Evolutionary conservation across 2,113 vertebrate species (phyloP), one percentile per base, ranked within the genome.

Genomic region (Clarias batrachus): DNA sequence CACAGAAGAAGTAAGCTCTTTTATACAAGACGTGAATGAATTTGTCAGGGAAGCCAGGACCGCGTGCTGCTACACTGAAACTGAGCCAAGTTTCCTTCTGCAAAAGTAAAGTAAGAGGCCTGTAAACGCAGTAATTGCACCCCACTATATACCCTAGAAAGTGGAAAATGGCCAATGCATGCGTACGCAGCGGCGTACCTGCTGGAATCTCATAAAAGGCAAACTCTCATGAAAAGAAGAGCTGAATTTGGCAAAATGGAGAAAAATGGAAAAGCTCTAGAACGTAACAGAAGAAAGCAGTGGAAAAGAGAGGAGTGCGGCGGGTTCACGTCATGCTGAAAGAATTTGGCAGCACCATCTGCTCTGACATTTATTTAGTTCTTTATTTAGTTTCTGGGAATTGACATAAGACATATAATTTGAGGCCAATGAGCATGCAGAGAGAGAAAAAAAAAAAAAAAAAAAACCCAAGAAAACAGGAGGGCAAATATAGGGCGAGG

Each of bases 311-410:
- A 94, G 94, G 92, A 90, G 37, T 54, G 92, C 92, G 92, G 91
- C 71, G 89, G 93, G 91, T 96, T 95, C 95, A 95, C 94, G 94
- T 97, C 96, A 97, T 96, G 93, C 91, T 94, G 93, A 93, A 96
- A 96, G 95, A 94, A 96, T 97, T 95, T 96, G 95, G 95, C 95
- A 93, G 71, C 3, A 21, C 82, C 82, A 86, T 85, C 82, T 12
- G 19, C 4, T 41, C 89, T 87, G 89, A 92, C 89, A 92, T 93
- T 93, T 93, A 93, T 94, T 93, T 91, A 91, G 92, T 93, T 89
- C 86, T 85, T 89, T 74, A 84, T 85, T 82, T 86, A 86, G 86
- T 88, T 89, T 89, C 86, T 88, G 91, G 91, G 92, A 94, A 94
- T 94, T 94, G 90, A 95, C 93, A 94, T 94, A 94, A 94, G 93